Evolutionary conservation across 2,888 invertebrate species (phyloP).

Genomic region (Cybosia mesomella): DNA sequence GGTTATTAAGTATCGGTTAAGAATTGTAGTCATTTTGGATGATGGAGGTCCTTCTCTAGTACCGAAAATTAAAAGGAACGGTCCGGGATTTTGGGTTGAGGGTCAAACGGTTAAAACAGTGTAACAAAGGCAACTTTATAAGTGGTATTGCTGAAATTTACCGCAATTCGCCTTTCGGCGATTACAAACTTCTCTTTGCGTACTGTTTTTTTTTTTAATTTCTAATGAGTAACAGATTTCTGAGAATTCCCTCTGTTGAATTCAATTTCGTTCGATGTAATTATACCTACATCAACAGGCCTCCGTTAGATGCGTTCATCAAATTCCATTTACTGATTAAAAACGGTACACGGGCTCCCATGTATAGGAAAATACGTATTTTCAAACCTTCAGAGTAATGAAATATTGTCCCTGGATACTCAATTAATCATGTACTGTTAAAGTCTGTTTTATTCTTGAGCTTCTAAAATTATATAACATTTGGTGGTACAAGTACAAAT

Average conservation of each 20-base stretch:
- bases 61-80: slow-evolving; percentile 48
- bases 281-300: slow-evolving; percentile 20
- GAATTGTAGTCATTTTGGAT: too few relatives aligned
- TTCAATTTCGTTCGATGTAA: slow-evolving; percentile 36
- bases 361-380: slow-evolving; percentile 11
- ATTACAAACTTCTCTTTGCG: slow-evolving; percentile 56
- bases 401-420: slow-evolving; percentile 17
- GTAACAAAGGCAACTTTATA: slow-evolving; percentile 58
- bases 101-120: slow-evolving; percentile 53
- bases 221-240: slow-evolving; percentile 42
- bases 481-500: not conserved
- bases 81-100: slow-evolving; percentile 34
- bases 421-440: not conserved
- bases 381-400: slow-evolving; percentile 20
- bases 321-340: slow-evolving; percentile 42
- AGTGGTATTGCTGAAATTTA: slow-evolving; percentile 60
- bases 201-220: slow-evolving; percentile 54
- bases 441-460: not conserved
- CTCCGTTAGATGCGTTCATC: slow-evolving; percentile 25
- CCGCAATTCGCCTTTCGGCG: slow-evolving; percentile 41
- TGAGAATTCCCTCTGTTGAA: slow-evolving; percentile 22
- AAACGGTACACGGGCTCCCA: slow-evolving; percentile 17
- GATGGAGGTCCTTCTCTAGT: slow-evolving; percentile 37
- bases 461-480: not conserved
- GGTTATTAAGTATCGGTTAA: slow-evolving; percentile 49